Conservation (phyloP, 1,140 invertebrate species). For the Calephelis virginiensis region DNA sequence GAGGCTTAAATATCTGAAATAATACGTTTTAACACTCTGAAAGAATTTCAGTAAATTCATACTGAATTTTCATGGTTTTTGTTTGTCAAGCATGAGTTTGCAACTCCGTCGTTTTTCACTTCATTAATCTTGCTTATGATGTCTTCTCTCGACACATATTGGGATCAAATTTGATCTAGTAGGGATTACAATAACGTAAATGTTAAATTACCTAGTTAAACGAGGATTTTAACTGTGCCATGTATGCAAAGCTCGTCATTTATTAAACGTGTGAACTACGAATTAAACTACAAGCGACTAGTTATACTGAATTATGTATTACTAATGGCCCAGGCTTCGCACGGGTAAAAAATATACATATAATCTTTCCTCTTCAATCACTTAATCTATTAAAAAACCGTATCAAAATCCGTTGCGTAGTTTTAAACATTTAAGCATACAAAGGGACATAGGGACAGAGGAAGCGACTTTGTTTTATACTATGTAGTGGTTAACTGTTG, state of each 20-base stretch:
- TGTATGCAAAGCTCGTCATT: not conserved
- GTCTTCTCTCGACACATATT: slow-evolving; percentile 6
- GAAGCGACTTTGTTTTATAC: too few relatives aligned
- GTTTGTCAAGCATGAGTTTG: slow-evolving; percentile 5
- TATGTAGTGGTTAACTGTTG: too few relatives aligned
- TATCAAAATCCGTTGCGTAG: too few relatives aligned
- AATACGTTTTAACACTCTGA: not conserved
- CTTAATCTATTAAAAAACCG: too few relatives aligned
- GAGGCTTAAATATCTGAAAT: too few relatives aligned
- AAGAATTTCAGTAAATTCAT: slow-evolving; percentile 1
- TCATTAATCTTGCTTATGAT: slow-evolving; percentile 11
- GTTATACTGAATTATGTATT: too few relatives aligned
- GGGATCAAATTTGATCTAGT: slow-evolving; percentile 16
- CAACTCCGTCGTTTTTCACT: slow-evolving; percentile 10
- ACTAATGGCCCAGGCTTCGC: too few relatives aligned
- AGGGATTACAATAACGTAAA: slow-evolving; percentile 9
- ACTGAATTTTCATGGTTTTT: slow-evolving; percentile 3
- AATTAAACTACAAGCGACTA: not conserved
- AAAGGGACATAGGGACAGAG: too few relatives aligned
- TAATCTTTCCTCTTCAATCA: too few relatives aligned
- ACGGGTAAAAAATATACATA: too few relatives aligned
- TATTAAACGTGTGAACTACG: not conserved
- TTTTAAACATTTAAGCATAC: too few relatives aligned
- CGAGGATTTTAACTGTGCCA: not conserved
- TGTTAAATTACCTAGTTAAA: slow-evolving; percentile 5